phyloP scores from a whole-genome alignment of 2,113 vertebrate genomes.

The Ibidorhyncha struthersii region DNA sequence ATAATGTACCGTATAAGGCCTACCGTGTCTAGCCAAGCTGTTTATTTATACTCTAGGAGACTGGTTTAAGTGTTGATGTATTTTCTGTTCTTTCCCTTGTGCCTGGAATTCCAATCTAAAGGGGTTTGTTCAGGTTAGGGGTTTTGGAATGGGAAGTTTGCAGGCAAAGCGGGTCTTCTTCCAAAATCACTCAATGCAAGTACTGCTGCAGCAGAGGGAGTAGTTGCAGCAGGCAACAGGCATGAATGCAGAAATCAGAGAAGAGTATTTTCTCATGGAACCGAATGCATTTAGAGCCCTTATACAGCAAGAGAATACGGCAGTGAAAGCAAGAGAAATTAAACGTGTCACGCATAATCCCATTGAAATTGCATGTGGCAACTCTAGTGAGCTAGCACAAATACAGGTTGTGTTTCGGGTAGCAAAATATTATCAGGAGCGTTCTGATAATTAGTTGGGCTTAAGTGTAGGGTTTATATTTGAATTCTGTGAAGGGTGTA shows the following conservation, averaged over 20 bases:
- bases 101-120: neutral
- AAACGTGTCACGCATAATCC: neutral
- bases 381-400: neutral
- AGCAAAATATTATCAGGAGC: neutral
- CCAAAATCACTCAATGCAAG: neutral
- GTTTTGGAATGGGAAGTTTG: neutral
- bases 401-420: accelerated
- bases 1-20: neutral
- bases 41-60: neutral
- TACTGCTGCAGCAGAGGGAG: neutral
- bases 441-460: neutral
- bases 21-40: no score
- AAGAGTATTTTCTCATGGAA: neutral
- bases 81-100: neutral
- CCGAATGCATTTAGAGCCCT: accelerated
- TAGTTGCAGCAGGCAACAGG: neutral
- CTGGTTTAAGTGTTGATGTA: no score
- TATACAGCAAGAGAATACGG: neutral
- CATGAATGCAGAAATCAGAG: neutral
- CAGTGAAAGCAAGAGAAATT: neutral
- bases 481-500: neutral
- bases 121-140: neutral
- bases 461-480: neutral
- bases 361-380: neutral
- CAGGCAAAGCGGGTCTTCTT: neutral